Percentiles rank a stretch among this genome's conserved stretches.
phyloP scores from a whole-genome alignment of 2,113 vertebrate species.

The Tilapia sparmanii region DNA sequence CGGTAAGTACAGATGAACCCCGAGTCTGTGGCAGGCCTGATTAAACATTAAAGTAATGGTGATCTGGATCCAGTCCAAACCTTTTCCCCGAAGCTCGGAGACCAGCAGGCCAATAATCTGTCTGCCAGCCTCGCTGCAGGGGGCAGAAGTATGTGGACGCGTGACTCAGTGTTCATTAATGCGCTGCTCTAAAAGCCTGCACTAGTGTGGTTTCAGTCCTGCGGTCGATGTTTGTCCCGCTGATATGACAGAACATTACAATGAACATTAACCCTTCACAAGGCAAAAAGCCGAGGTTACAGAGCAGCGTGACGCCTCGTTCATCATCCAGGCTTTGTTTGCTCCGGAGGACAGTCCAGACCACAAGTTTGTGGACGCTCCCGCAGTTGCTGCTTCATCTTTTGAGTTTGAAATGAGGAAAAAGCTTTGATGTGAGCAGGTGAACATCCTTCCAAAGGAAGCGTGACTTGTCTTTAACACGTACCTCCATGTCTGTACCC shows the following conservation, averaged over 20 bases:
- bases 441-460: not conserved
- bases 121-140: not conserved
- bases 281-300: not conserved
- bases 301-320: not conserved
- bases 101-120: not conserved
- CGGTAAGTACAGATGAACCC: slow-evolving; percentile 56
- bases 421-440: not conserved
- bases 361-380: not conserved
- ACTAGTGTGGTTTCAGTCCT: not conserved
- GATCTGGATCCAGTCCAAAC: slow-evolving; percentile 43
- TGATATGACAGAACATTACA: not conserved
- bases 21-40: slow-evolving; percentile 22
- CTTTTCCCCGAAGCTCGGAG: slow-evolving; percentile 30
- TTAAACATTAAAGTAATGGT: slow-evolving; percentile 56
- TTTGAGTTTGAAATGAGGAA: not conserved
- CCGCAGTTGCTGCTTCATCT: not conserved
- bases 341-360: not conserved
- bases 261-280: not conserved
- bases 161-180: not conserved
- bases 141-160: not conserved
- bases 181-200: not conserved
- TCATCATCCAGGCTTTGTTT: not conserved
- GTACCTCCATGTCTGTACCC: not conserved
- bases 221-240: not conserved
- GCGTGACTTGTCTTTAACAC: not conserved